These are phyloP conservation scores for Hirtodrosophila trivittata DNA, from an alignment of 2,888 invertebrate genomes.

Conservation along the genomic window DNA sequence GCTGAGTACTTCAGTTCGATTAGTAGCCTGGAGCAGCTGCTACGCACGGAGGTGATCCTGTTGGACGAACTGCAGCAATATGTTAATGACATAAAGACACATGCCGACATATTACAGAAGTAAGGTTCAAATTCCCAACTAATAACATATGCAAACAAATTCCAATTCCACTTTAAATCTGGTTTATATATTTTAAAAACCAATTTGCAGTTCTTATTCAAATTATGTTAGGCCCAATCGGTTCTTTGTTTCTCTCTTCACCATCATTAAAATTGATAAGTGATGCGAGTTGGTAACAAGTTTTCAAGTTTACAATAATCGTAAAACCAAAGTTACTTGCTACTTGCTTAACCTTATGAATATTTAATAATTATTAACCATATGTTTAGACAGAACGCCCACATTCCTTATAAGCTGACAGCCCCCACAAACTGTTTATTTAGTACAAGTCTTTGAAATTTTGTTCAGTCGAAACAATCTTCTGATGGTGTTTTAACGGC, in stretches of 20 bases:
- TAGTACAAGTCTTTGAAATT: neutral
- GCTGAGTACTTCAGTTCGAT: slow-evolving; percentile 79
- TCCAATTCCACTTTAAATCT: slow-evolving; percentile 6
- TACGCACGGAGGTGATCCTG: slow-evolving; percentile 74
- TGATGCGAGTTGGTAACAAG: neutral
- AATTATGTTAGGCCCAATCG: too few species aligned
- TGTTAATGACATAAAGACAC: slow-evolving; percentile 68
- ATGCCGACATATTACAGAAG: slow-evolving; percentile 72
- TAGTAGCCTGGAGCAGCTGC: slow-evolving; percentile 74
- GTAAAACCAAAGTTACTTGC: neutral
- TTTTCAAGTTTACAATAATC: neutral
- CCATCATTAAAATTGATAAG: too few species aligned
- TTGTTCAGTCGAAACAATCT: slow-evolving; percentile 14
- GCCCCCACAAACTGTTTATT: slow-evolving; percentile 32
- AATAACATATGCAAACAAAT: neutral
- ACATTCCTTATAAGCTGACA: slow-evolving; percentile 7
- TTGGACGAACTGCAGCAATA: slow-evolving; percentile 77
- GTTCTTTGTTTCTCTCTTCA: too few species aligned
- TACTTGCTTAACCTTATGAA: slow-evolving; percentile 22
- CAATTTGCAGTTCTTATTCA: slow-evolving; percentile 13
- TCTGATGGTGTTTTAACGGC: slow-evolving; percentile 14
- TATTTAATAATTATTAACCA: slow-evolving; percentile 36
- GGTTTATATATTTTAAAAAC: slow-evolving; percentile 13
- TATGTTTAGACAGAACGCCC: slow-evolving; percentile 17
- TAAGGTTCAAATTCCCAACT: slow-evolving; percentile 24